These are phyloP conservation scores for Lasaia peninsularis DNA, from an alignment of 1,140 invertebrate genomes.

Conservation along the genomic window DNA sequence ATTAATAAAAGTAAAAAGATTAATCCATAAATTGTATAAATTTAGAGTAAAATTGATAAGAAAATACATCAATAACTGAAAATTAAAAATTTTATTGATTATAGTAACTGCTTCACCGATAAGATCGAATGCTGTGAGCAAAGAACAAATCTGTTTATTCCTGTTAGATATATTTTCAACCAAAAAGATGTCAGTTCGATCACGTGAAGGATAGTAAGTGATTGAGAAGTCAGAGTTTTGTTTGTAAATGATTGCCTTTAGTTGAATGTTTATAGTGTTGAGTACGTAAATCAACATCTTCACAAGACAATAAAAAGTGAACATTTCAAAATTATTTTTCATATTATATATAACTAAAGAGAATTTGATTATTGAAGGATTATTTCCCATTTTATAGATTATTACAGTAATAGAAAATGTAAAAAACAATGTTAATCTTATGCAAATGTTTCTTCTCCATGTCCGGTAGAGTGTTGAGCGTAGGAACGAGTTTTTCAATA, in stretches of 20 bases:
- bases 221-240: not conserved
- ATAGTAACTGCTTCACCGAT: too few species aligned
- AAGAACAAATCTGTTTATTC: not conserved
- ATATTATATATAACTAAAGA: not conserved
- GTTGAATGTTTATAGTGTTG: not conserved
- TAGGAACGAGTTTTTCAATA: too few species aligned
- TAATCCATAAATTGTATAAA: not conserved
- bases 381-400: not conserved
- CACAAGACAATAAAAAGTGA: not conserved
- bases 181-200: not conserved
- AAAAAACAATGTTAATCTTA: too few species aligned
- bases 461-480: too few species aligned
- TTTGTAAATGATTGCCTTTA: too few species aligned
- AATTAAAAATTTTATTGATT: too few species aligned
- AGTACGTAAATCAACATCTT: not conserved
- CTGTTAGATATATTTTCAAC: not conserved
- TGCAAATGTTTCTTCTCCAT: too few species aligned
- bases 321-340: not conserved
- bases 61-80: too few species aligned
- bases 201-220: not conserved
- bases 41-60: not conserved
- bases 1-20: not conserved
- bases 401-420: too few species aligned
- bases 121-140: not conserved
- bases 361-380: not conserved